Conservation (phyloP, 2,113 vertebrate species). For the Montifringilla adamsi region DNA sequence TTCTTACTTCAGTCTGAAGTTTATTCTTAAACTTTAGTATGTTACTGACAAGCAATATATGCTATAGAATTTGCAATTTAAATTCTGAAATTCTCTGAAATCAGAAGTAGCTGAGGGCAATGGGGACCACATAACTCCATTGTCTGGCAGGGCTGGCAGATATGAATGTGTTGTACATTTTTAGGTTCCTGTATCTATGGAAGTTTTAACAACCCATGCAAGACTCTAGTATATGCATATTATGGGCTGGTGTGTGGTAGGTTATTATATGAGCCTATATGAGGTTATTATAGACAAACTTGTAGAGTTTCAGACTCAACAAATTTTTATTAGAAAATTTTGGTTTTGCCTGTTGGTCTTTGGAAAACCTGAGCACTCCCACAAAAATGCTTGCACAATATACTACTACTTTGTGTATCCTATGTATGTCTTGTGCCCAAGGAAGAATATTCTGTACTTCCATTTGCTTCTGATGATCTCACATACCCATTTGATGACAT, state of each 20-base stretch:
- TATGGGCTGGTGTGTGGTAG: neutral
- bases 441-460: neutral
- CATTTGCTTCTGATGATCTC: neutral
- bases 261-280: neutral
- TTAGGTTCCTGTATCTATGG: rapidly evolving
- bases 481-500: neutral
- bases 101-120: neutral
- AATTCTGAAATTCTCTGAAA: neutral
- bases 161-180: neutral
- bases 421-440: neutral
- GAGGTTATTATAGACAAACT: neutral
- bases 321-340: neutral
- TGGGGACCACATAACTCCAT: too few relatives aligned
- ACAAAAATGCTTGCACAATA: neutral
- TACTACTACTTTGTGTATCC: neutral
- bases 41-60: neutral
- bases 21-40: neutral
- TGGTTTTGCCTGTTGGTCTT: neutral
- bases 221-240: neutral
- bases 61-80: neutral
- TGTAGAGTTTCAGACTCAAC: neutral
- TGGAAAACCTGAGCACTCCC: neutral
- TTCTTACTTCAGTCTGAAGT: neutral
- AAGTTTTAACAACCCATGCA: neutral
- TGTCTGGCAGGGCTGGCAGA: neutral